These are phyloP conservation scores for Taxidea taxus DNA, from an alignment of 2,113 vertebrate genomes.

Conservation along the genomic window DNA sequence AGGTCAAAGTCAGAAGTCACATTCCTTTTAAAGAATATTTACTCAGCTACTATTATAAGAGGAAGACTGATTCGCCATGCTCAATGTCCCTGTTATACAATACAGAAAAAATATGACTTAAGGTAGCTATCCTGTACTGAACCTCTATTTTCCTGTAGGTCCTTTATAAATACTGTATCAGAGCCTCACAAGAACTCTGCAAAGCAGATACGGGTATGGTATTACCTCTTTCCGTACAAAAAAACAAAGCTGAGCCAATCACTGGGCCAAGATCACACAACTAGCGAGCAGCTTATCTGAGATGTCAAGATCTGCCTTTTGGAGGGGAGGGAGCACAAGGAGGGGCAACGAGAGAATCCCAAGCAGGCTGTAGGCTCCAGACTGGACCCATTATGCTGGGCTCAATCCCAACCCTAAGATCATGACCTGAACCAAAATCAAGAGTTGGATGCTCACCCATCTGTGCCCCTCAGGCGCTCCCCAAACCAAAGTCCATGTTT, in stretches of 20 bases:
- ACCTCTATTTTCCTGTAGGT: constrained; percentile 5
- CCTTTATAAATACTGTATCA: neutral
- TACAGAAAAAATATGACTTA: constrained; percentile 1
- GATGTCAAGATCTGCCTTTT: neutral
- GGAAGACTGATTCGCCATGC: neutral
- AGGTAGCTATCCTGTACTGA: neutral
- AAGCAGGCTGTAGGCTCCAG: neutral
- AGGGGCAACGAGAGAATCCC: neutral
- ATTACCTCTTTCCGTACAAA: neutral
- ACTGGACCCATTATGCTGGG: neutral
- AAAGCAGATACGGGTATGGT: neutral
- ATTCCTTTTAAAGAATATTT: constrained; percentile 10
- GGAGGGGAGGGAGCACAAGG: neutral
- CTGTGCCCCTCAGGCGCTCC: neutral
- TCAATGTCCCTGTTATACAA: neutral
- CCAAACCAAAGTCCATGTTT: neutral
- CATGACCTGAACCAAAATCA: neutral
- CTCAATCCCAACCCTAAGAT: neutral
- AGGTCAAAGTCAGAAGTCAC: neutral
- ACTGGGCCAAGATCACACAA: neutral
- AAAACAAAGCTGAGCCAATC: neutral
- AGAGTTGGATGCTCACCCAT: neutral
- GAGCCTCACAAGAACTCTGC: neutral
- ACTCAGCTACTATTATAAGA: neutral
- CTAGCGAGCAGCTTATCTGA: neutral